Percentiles rank a stretch among this genome's conserved stretches.
phyloP scores from a whole-genome alignment of 2,113 vertebrate species.

The Campylomormyrus tamandua region DNA sequence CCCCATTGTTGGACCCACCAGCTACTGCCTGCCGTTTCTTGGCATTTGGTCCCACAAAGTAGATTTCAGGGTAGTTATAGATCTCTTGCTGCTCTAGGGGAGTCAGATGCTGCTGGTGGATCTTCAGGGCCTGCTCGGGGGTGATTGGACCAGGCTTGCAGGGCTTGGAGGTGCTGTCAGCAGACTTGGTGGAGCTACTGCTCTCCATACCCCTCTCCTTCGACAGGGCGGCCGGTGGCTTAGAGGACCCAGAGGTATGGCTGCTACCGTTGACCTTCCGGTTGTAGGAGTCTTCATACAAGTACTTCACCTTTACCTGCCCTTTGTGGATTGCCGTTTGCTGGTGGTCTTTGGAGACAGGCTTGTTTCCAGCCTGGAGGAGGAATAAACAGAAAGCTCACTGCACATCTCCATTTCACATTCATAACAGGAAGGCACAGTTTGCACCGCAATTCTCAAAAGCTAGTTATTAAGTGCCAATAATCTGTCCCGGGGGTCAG shows the following conservation, averaged over 20 bases:
- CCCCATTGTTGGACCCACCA: slow-evolving; percentile 82
- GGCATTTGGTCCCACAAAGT: slow-evolving; percentile 88
- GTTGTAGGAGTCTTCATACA: slow-evolving; percentile 85
- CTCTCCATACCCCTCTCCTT: slow-evolving; percentile 76
- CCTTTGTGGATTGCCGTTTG: slow-evolving; percentile 52
- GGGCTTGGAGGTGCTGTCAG: slow-evolving; percentile 51
- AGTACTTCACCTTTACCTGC: slow-evolving; percentile 84
- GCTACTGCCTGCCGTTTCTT: slow-evolving; percentile 84
- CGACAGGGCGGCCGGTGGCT: slow-evolving; percentile 56
- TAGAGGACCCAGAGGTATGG: slow-evolving; percentile 57
- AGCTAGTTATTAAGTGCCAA: not conserved
- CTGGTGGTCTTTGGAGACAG: slow-evolving; percentile 72
- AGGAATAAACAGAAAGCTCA: not conserved
- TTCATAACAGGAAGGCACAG: not conserved
- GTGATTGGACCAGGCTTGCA: slow-evolving; percentile 65
- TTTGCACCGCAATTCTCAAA: not conserved
- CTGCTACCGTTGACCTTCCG: slow-evolving; percentile 60
- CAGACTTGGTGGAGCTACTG: slow-evolving; percentile 63
- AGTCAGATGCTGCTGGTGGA: slow-evolving; percentile 79
- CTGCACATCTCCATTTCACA: not conserved
- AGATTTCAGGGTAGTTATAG: slow-evolving; percentile 76
- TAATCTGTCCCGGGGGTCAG: not conserved
- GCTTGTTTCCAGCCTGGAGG: slow-evolving; percentile 59
- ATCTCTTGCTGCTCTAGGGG: slow-evolving; percentile 86
- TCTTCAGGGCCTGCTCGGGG: slow-evolving; percentile 83